Conservation (phyloP, 1,140 invertebrate genomes). For the Heliconius nattereri region DNA sequence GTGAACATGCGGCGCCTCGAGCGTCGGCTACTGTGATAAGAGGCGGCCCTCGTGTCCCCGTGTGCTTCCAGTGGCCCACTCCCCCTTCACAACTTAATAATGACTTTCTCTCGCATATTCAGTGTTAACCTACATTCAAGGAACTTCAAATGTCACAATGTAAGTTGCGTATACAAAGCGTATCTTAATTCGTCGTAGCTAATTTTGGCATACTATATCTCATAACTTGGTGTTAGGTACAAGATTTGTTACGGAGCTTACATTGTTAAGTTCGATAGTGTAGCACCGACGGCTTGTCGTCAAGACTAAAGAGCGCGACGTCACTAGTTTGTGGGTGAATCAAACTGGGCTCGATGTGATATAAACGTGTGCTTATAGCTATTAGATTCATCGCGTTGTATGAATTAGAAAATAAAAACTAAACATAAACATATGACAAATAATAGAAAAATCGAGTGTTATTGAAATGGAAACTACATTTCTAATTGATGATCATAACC, state of each 20-base stretch:
- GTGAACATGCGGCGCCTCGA: conserved; percentile 43
- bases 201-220: background rate
- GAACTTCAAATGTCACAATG: background rate
- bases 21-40: conserved; percentile 51
- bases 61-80: conserved; percentile 73
- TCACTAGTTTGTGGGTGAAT: conserved; percentile 43
- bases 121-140: conserved; percentile 1
- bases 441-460: conserved; percentile 77
- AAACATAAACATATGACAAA: conserved; percentile 60
- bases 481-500: conserved; percentile 82
- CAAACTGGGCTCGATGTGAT: conserved; percentile 61
- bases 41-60: conserved; percentile 63
- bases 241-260: background rate
- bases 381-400: conserved; percentile 72
- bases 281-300: conserved; percentile 40
- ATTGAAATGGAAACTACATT: conserved; percentile 82
- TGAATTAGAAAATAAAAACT: conserved; percentile 71
- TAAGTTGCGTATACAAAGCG: conserved; percentile 5
- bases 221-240: background rate
- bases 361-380: conserved; percentile 69
- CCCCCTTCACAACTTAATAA: conserved; percentile 47
- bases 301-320: conserved; percentile 47
- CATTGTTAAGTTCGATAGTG: conserved; percentile 17
- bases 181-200: background rate
- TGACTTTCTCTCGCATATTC: conserved; percentile 26